These are phyloP conservation scores for Indicator indicator DNA, from an alignment of 2,113 vertebrate genomes.

Conservation along the genomic window DNA sequence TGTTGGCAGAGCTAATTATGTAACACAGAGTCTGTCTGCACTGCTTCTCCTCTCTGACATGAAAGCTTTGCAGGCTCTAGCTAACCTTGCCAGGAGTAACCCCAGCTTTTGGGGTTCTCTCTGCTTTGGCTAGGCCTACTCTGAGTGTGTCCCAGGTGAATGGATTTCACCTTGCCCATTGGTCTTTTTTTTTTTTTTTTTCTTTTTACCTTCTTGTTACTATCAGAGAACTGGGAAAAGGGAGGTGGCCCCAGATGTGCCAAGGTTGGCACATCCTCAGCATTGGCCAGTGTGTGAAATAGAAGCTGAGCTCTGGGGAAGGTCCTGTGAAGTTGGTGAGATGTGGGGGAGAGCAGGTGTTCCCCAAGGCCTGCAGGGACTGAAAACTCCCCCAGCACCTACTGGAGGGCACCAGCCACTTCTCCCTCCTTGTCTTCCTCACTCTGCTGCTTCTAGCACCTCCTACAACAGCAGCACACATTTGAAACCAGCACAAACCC, in stretches of 20 bases:
- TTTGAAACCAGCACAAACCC: not conserved
- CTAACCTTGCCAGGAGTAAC: not conserved
- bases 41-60: not conserved
- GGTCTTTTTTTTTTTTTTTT: not conserved
- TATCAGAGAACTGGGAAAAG: not conserved
- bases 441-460: not conserved
- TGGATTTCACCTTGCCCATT: not conserved
- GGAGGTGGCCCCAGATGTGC: not conserved
- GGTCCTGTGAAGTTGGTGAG: rapidly evolving
- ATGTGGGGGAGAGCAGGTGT: rapidly evolving
- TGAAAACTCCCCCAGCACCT: not conserved
- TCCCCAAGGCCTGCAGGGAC: not conserved
- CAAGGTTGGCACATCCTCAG: not conserved
- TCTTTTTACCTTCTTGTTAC: not conserved
- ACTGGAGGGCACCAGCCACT: not conserved
- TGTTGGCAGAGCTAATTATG: not conserved
- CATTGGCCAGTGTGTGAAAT: rapidly evolving
- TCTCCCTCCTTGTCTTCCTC: not conserved
- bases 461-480: rapidly evolving
- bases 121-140: not conserved
- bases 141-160: not conserved
- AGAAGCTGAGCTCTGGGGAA: not conserved
- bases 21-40: not conserved
- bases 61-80: not conserved
- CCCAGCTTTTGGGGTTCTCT: not conserved